Evolutionary conservation across 2,888 invertebrate species (phyloP).

Genomic region (Drosophila heteroneura): DNA sequence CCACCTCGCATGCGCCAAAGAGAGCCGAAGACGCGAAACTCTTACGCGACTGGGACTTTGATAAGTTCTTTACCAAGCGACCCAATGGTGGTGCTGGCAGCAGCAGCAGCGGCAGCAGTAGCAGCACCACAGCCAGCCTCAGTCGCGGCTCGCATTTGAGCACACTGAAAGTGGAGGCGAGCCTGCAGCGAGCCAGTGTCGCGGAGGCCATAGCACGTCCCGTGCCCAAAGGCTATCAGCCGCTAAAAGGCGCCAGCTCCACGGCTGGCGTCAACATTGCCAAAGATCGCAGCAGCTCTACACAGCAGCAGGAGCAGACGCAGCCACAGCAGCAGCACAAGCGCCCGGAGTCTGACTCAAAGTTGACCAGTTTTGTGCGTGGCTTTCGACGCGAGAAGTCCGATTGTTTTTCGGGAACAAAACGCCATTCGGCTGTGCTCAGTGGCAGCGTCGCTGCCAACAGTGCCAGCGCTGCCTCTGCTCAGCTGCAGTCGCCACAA

Average conservation of each 20-base stretch:
- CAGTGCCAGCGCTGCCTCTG: slow-evolving; percentile 45
- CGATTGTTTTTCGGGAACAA: slow-evolving; percentile 92
- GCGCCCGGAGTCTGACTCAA: slow-evolving; percentile 91
- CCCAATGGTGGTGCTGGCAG: slow-evolving; percentile 21
- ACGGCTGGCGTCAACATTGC: slow-evolving; percentile 59
- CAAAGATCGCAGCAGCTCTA: slow-evolving; percentile 64
- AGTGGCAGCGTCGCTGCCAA: slow-evolving; percentile 73
- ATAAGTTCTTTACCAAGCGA: slow-evolving; percentile 90
- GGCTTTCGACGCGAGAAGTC: slow-evolving; percentile 94
- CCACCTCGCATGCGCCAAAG: slow-evolving; percentile 84
- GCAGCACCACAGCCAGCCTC: slow-evolving; percentile 73
- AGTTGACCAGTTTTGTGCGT: slow-evolving; percentile 90
- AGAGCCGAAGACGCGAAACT: slow-evolving; percentile 91
- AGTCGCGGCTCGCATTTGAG: slow-evolving; percentile 84
- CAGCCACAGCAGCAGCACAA: slow-evolving; percentile 86
- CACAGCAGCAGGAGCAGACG: slow-evolving; percentile 24
- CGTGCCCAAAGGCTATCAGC: slow-evolving; percentile 79
- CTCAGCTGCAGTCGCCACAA: slow-evolving; percentile 80
- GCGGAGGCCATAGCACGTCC: slow-evolving; percentile 80
- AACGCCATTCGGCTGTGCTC: slow-evolving; percentile 91
- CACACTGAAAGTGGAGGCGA: slow-evolving; percentile 83
- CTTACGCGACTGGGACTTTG: slow-evolving; percentile 95
- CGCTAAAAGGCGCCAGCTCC: slow-evolving; percentile 56
- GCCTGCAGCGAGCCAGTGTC: slow-evolving; percentile 82
- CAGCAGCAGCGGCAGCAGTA: slow-evolving; percentile 47